phyloP scores from a whole-genome alignment of 2,113 vertebrate species.

The Orthonyx spaldingii region DNA sequence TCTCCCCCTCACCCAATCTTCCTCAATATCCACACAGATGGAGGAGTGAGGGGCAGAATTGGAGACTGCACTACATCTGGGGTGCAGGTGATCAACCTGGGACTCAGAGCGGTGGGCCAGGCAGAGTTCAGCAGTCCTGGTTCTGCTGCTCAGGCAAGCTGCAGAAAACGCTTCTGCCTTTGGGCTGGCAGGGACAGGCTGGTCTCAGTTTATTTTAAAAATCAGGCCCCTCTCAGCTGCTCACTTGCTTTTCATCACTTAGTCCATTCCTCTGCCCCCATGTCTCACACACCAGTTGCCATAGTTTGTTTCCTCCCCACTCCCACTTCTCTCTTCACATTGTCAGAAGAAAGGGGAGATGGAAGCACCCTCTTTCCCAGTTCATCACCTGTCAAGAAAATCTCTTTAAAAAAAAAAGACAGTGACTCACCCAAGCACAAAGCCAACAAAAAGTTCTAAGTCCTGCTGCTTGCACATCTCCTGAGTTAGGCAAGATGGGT shows the following conservation, averaged over 20 bases:
- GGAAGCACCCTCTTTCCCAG: background rate
- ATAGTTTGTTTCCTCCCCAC: background rate
- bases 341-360: background rate
- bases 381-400: background rate
- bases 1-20: background rate
- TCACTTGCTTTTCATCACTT: background rate
- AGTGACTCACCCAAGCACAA: background rate
- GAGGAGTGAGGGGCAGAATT: background rate
- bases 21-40: rapidly evolving
- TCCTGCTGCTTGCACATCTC: background rate
- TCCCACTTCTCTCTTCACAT: background rate
- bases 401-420: background rate
- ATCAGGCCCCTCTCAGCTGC: background rate
- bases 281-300: background rate
- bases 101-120: rapidly evolving
- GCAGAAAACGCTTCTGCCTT: rapidly evolving
- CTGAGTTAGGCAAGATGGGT: background rate
- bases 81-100: rapidly evolving
- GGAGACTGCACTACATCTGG: background rate
- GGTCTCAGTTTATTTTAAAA: background rate
- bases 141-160: background rate
- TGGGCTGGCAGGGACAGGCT: background rate
- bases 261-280: background rate
- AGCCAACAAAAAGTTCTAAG: background rate
- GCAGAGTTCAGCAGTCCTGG: rapidly evolving